phyloP scores from a whole-genome alignment of 2,113 vertebrate genomes.

The Gavialis gangeticus region DNA sequence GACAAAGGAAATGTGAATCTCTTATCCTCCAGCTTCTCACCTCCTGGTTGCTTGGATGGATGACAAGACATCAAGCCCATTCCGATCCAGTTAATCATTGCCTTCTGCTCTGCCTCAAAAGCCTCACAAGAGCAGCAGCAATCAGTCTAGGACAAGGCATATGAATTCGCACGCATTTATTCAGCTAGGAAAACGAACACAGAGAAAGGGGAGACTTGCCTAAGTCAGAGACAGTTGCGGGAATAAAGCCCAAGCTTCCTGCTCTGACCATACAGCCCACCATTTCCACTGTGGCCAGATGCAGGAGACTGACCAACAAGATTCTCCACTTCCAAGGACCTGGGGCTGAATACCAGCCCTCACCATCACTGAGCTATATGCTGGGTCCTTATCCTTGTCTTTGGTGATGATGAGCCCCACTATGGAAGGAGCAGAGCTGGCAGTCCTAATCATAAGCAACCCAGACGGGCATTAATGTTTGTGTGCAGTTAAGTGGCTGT shows the following conservation, averaged over 20 bases:
- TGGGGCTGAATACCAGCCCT: background rate
- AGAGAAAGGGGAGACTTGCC: background rate
- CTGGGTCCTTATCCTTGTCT: fast-evolving
- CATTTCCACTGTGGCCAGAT: background rate
- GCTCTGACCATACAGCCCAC: background rate
- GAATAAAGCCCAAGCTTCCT: background rate
- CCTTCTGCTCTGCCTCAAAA: background rate
- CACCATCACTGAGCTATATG: fast-evolving
- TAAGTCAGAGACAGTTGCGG: background rate
- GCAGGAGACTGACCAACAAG: background rate
- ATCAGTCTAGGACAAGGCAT: background rate
- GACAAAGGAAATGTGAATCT: background rate
- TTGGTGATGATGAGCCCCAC: fast-evolving
- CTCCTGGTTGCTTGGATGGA: background rate
- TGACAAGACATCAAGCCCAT: background rate
- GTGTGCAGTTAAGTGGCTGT: background rate
- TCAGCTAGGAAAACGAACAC: background rate
- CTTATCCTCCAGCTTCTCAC: background rate
- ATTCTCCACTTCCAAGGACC: no score
- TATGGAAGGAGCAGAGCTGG: fast-evolving
- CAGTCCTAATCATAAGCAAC: background rate
- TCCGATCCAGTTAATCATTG: background rate
- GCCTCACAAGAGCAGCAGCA: background rate
- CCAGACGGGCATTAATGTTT: background rate
- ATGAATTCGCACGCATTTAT: background rate